phyloP scores from a whole-genome alignment of 1,140 invertebrate genomes.

The Doryteuthis pealeii region DNA sequence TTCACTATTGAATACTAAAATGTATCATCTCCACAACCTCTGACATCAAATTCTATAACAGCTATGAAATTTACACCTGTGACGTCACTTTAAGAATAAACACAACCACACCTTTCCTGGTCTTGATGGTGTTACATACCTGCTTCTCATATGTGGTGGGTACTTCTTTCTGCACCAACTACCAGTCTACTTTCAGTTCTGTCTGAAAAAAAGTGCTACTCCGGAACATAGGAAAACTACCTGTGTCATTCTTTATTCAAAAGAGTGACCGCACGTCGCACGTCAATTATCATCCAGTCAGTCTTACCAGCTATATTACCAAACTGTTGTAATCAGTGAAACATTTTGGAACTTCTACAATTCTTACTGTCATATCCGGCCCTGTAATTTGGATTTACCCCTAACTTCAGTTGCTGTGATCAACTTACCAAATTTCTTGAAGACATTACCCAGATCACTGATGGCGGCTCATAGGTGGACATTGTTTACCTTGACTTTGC shows the following conservation, averaged over 20 bases:
- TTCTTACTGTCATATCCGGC: neutral
- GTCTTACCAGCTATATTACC: neutral
- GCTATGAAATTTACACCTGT: neutral
- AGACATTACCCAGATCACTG: too few relatives aligned
- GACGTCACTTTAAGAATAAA: too few relatives aligned
- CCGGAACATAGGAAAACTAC: neutral
- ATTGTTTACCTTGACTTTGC: too few relatives aligned
- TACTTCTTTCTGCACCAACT: too few relatives aligned
- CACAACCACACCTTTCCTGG: neutral
- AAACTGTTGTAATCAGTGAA: neutral
- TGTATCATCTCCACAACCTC: too few relatives aligned
- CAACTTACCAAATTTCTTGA: too few relatives aligned
- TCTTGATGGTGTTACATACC: neutral
- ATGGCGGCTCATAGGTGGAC: too few relatives aligned
- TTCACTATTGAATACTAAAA: too few relatives aligned
- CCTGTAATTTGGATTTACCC: neutral
- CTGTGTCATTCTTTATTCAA: neutral
- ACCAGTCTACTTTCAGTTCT: neutral
- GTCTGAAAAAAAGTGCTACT: neutral
- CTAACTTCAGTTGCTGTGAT: too few relatives aligned
- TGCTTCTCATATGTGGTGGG: neutral
- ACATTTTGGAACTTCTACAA: neutral
- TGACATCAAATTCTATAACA: neutral
- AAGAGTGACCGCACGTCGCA: neutral
- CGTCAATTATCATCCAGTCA: neutral